Evolutionary conservation across 2,888 invertebrate species (phyloP), one percentile per base, ranked within the genome.

Genomic region (Trissolcus japonicus): DNA sequence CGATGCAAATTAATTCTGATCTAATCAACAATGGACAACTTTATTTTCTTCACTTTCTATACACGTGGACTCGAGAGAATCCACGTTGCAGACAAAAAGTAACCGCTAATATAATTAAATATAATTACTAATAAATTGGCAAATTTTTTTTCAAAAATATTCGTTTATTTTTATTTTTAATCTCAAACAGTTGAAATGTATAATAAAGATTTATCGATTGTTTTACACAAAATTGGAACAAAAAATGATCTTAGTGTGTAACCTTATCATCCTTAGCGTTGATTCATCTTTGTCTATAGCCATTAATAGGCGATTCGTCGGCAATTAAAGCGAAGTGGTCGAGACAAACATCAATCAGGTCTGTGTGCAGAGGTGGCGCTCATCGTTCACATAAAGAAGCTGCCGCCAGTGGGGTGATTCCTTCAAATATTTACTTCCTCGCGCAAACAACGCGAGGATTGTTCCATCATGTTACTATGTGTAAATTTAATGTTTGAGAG

Each of bases 401-500:
- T 46, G 68, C 63, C 71, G 63, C 17, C 60, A 56, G 56, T 60
- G 43, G 79, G 77, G 79, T 67, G 76, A 68, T 62, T 80, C 82
- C 80, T 81, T 87, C 88, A 88, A 88, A 88, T 88, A 88, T 88
- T 88, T 88, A 86, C 86, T 81, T 80, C 83, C 82, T 82, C 82
- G 83, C 81, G 83, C 84, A 86, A 86, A 86, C 87, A 84, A 81
- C 80, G 62, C 71, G 53, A 53, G 56, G 81, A 86, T 87, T 88
- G 88, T 88, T 88, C 86, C 84, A 82, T 80, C 83, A 86, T 85
- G 88, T 85, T 86, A 88, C 86, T 85, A 87, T 87, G 88, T 88
- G 88, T 88, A 88, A 88, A 88, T 88, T 88, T 88, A 87, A 88
- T 88, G 87, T 88, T 83, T 82, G 83, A 82, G 72, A 7, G 35